Evolutionary conservation across 2,888 invertebrate species (phyloP).

Genomic region (Byasa hedistus): DNA sequence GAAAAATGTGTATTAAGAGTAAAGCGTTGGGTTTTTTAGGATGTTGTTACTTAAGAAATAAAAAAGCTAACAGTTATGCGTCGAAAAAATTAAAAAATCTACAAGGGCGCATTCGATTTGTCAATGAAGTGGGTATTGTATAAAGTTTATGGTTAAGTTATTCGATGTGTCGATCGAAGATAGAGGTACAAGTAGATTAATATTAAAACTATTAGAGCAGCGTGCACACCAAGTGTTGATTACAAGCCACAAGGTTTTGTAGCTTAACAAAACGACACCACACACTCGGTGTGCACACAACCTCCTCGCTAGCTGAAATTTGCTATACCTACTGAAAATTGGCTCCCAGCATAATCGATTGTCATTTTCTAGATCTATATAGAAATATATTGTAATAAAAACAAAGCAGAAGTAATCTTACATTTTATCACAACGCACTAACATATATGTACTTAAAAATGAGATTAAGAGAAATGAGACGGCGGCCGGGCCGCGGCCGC

Average conservation of each 20-base stretch:
- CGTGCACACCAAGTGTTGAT: not conserved
- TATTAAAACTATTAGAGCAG: constrained; percentile 2
- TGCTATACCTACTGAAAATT: constrained; percentile 10
- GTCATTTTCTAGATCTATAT: constrained; percentile 10
- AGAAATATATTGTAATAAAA: constrained; percentile 10
- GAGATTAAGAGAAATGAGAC: constrained; percentile 11
- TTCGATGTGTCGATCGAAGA: constrained; percentile 15
- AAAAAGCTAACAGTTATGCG: too few species aligned
- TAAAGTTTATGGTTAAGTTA: not conserved
- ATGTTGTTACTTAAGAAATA: too few species aligned
- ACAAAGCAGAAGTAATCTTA: constrained; percentile 15
- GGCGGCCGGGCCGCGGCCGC: constrained; percentile 6
- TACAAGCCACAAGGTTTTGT: not conserved
- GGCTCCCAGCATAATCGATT: constrained; percentile 25
- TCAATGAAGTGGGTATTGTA: too few species aligned
- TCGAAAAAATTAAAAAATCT: too few species aligned
- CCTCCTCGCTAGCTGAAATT: constrained; percentile 6
- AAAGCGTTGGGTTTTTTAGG: too few species aligned
- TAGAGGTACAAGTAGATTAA: not conserved
- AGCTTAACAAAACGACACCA: not conserved
- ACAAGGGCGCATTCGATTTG: too few species aligned
- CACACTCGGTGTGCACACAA: not conserved
- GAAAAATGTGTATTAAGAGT: too few species aligned
- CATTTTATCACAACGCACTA: constrained; percentile 21
- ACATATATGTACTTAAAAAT: constrained; percentile 10